phyloP scores from a whole-genome alignment of 2,113 vertebrate genomes.

The Shinisaurus crocodilurus region DNA sequence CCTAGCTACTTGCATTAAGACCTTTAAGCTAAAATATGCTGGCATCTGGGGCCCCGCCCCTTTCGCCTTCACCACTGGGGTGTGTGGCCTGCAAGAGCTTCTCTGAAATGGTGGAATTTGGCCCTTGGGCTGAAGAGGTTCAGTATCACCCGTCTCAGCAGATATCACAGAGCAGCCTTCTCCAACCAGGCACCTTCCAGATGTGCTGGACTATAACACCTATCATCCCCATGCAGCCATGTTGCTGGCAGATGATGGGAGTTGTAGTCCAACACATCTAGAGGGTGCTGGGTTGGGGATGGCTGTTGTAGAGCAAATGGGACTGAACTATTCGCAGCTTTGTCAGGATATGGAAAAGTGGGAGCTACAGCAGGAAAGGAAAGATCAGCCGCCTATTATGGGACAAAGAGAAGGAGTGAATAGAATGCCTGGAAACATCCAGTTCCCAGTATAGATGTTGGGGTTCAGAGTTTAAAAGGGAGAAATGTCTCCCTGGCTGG shows the following conservation, averaged over 20 bases:
- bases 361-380: neutral
- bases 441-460: neutral
- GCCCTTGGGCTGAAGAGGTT: too few species aligned
- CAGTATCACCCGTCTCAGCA: too few species aligned
- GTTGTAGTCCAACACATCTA: neutral
- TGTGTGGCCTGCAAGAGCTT: too few species aligned
- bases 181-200: neutral
- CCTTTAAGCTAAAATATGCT: too few species aligned
- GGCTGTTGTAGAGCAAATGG: fast-evolving
- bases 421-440: neutral
- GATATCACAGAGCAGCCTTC: neutral
- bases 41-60: too few species aligned
- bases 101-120: too few species aligned
- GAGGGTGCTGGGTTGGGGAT: neutral
- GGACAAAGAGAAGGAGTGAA: neutral
- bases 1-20: too few species aligned
- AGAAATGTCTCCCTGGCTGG: neutral
- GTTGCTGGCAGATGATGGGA: neutral
- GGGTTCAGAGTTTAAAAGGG: conserved; percentile 21
- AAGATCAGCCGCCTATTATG: fast-evolving
- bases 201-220: neutral
- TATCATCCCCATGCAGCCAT: neutral
- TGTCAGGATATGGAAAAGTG: neutral
- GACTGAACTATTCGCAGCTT: neutral
- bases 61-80: too few species aligned